Percentiles rank a stretch among this genome's conserved stretches.
phyloP scores from a whole-genome alignment of 2,113 vertebrate genomes.

The Saguinus midas region DNA sequence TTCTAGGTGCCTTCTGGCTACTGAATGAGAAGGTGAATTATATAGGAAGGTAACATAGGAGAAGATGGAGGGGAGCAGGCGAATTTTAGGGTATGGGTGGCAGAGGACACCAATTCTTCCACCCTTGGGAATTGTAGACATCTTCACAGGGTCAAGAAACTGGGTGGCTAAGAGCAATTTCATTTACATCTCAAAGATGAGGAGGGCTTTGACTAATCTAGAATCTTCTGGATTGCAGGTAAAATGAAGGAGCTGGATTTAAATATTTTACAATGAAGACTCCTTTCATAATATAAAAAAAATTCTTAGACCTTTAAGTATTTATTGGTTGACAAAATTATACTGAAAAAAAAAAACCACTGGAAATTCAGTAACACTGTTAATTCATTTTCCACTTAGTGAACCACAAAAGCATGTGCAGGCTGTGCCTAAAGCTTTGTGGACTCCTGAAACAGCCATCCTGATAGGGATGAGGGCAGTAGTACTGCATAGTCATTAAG shows the following conservation, averaged over 20 bases:
- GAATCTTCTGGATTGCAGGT: neutral
- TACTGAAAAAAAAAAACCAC: neutral
- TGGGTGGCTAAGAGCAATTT: neutral
- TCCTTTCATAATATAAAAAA: neutral
- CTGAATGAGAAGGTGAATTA: neutral
- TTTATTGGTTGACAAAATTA: conserved; percentile 21
- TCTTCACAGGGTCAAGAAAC: neutral
- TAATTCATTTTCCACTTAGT: neutral
- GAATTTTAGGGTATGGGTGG: neutral
- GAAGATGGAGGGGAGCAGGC: neutral
- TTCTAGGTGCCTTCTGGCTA: neutral
- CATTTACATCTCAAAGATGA: neutral
- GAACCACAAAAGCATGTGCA: neutral
- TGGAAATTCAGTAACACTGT: neutral
- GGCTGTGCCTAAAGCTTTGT: neutral
- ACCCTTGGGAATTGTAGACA: neutral
- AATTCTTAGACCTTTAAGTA: neutral
- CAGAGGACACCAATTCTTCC: neutral
- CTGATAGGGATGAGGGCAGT: neutral
- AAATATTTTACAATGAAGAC: neutral
- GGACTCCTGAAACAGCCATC: fast-evolving
- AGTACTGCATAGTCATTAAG: neutral
- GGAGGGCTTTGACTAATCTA: neutral
- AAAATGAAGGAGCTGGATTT: neutral
- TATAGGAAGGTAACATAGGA: neutral